Base-by-base conservation (phyloP, 2,888 invertebrate genomes). In the Subacronicta megacephala region DNA sequence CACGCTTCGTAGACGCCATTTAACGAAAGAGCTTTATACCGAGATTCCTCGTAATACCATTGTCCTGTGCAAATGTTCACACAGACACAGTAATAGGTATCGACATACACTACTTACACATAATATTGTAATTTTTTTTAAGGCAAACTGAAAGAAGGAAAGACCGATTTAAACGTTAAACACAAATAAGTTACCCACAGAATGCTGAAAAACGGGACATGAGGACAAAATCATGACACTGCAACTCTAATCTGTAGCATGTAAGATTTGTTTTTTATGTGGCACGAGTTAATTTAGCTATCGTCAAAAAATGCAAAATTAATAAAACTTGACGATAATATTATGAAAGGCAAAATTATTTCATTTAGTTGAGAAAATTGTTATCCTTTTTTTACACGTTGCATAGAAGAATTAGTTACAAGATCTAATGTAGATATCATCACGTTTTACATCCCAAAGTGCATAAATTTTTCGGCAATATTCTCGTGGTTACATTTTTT, bases 191-290 rank as follows among this genome's bases (percentile, higher is more conserved):
- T 35, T 40, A 26, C 40, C 18, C 3, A 42, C 17, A 17, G 40
- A 20, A 31, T 20, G 9, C n/a, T 17, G 29, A 43, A 38, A 13
- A 4, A 45, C 7, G 23, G 37, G 16, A 26, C 23, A 16, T 13
- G 23, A 41, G 23, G 26, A 41, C 44, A 13, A 33, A 20, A 15
- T 61, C 53, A 35, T 63, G 53, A 60, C 61, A 43, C 43, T 20
- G 52, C 37, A 52, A 63, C 53, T 67, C 43, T 16, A 42, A 20
- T 20, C 35, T 38, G 26, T 20, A 29, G 52, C 35, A 10, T 4
- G 26, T 10, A 29, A 29, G 10, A 10, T 29, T 6, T 5, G n/a
- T n/a, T n/a, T n/a, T n/a, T n/a, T n/a, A n/a, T n/a, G n/a, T n/a
- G n/a, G n/a, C n/a, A n/a, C n/a, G n/a, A n/a, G n/a, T n/a, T 23